phyloP scores from a whole-genome alignment of 2,797 vertebrate genomes.

The Diplodus sargus region DNA sequence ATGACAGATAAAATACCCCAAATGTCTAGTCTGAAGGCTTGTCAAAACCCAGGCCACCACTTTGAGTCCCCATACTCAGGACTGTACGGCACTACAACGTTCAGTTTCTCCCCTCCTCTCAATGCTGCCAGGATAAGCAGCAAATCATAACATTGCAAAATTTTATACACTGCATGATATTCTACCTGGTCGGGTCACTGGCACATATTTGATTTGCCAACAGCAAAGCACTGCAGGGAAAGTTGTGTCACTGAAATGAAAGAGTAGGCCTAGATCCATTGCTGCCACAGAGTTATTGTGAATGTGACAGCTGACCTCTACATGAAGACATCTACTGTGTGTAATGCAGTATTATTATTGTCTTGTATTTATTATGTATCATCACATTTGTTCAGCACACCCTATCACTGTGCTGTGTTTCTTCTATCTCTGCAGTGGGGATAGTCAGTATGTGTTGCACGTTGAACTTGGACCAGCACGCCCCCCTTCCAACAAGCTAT shows the following conservation, averaged over 20 bases:
- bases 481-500: background rate
- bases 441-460: background rate
- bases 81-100: too few relatives aligned
- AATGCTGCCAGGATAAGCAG: constrained; percentile 8
- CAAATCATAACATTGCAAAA: constrained; percentile 18
- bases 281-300: constrained; percentile 12
- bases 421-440: background rate
- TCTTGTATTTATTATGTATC: background rate
- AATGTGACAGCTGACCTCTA: constrained; percentile 8
- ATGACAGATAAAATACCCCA: background rate
- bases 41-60: background rate
- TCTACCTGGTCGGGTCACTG: constrained; percentile 9
- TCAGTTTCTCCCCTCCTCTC: background rate
- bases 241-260: background rate
- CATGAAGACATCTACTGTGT: background rate
- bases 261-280: background rate
- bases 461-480: background rate
- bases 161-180: constrained; percentile 11
- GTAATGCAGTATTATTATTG: background rate
- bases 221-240: constrained; percentile 7
- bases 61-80: background rate
- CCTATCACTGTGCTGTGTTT: background rate
- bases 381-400: background rate
- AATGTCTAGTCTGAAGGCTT: background rate
- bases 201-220: background rate